Percentiles rank a stretch among this genome's conserved stretches.
These are phyloP conservation scores for Brachynemurus nebulosus DNA, from an alignment of 2,888 invertebrate species.

Conservation along the genomic window DNA sequence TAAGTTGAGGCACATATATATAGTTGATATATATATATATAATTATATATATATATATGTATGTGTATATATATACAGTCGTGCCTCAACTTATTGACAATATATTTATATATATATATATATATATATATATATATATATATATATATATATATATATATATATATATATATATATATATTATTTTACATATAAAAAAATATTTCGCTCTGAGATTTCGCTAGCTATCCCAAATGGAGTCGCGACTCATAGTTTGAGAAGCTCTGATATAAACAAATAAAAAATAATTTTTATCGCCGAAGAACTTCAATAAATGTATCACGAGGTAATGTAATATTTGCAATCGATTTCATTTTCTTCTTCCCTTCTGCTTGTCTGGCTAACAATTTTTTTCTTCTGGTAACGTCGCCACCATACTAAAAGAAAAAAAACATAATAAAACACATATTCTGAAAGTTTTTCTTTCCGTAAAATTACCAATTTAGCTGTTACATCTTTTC, in stretches of 20 bases:
- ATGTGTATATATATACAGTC: not conserved
- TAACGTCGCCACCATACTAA: slow-evolving; percentile 86
- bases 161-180: not conserved
- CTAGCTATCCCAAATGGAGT: too few relatives aligned
- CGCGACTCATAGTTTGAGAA: too few relatives aligned
- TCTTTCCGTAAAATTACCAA: slow-evolving; percentile 44
- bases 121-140: not conserved
- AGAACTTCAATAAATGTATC: slow-evolving; percentile 89
- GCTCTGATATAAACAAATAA: not conserved
- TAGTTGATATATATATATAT: too few relatives aligned
- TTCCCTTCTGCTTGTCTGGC: slow-evolving; percentile 88
- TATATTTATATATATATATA: not conserved
- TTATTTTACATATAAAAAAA: not conserved
- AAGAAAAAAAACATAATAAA: slow-evolving; percentile 22
- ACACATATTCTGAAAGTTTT: slow-evolving; percentile 6
- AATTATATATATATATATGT: too few relatives aligned
- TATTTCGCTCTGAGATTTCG: too few relatives aligned
- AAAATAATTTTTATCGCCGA: slow-evolving; percentile 42
- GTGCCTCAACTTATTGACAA: too few relatives aligned
- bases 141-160: not conserved
- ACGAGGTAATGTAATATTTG: slow-evolving; percentile 80
- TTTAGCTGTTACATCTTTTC: slow-evolving; percentile 90
- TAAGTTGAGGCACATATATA: too few relatives aligned
- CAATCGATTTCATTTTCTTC: slow-evolving; percentile 81
- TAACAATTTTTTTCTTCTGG: slow-evolving; percentile 76